Conservation (phyloP, 2,113 vertebrate species). For the Sphaerodactylus townsendi region DNA sequence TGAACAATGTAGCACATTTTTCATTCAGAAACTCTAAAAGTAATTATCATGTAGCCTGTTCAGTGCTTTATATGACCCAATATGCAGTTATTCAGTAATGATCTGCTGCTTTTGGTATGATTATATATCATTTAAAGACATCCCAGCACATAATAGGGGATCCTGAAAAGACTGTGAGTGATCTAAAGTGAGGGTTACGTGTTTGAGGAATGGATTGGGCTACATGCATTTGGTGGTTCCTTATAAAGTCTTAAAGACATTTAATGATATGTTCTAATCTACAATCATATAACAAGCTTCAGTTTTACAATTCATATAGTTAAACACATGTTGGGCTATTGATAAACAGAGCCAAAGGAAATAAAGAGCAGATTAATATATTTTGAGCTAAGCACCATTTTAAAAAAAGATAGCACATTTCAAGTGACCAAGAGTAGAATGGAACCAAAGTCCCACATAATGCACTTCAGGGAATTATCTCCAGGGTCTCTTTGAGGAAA, state of each 20-base stretch:
- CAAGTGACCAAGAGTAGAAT: too few species aligned
- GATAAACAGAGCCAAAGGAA: neutral
- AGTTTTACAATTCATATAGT: neutral
- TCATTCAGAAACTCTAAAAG: conserved; percentile 44
- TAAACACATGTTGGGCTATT: conserved; percentile 1
- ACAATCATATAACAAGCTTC: conserved; percentile 24
- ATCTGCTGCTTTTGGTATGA: conserved; percentile 45
- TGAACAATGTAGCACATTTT: conserved; percentile 27
- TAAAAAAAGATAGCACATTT: neutral
- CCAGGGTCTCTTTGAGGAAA: neutral
- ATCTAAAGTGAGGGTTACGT: conserved; percentile 25
- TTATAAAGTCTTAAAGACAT: conserved; percentile 33
- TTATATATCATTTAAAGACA: conserved; percentile 49
- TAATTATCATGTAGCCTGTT: conserved; percentile 53
- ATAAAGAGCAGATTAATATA: neutral
- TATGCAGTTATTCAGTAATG: conserved; percentile 47
- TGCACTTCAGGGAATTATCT: neutral
- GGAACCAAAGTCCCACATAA: neutral
- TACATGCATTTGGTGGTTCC: conserved; percentile 16
- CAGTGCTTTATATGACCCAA: conserved; percentile 44
- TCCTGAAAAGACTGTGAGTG: conserved; percentile 47
- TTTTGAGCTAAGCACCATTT: neutral
- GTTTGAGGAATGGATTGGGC: conserved; percentile 32
- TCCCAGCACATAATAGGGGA: conserved; percentile 41
- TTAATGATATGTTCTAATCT: conserved; percentile 38